Percentiles rank a stretch among this genome's conserved stretches.
These are phyloP conservation scores for Melospiza melodia DNA, from an alignment of 2,113 vertebrate species.

Conservation along the genomic window DNA sequence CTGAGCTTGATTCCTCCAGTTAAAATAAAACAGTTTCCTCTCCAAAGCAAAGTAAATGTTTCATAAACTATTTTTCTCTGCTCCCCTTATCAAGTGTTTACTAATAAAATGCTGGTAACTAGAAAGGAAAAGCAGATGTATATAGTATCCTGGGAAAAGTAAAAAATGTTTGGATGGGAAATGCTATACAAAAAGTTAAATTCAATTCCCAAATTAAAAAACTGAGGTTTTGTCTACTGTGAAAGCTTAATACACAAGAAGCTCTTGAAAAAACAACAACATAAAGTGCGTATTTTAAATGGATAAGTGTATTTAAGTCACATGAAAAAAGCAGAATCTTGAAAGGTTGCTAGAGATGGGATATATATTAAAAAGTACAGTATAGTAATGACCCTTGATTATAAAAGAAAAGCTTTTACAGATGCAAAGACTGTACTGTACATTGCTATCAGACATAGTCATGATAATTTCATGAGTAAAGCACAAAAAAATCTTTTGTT, in stretches of 20 bases:
- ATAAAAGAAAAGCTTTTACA: background rate
- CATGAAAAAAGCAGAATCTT: background rate
- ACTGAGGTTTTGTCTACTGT: background rate
- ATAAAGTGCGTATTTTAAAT: background rate
- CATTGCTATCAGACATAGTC: background rate
- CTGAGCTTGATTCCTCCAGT: background rate
- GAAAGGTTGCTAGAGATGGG: background rate
- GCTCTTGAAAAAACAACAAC: background rate
- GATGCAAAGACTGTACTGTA: background rate
- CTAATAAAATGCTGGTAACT: background rate
- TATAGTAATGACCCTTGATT: background rate
- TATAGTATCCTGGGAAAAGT: background rate
- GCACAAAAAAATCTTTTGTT: background rate
- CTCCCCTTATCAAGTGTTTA: accelerated
- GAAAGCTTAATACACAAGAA: background rate
- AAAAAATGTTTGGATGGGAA: background rate
- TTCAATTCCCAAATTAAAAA: background rate
- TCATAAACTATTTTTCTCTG: background rate
- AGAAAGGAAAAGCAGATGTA: background rate
- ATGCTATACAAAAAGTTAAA: background rate
- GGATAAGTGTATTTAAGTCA: background rate
- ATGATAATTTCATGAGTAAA: background rate
- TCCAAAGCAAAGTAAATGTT: background rate
- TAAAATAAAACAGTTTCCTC: background rate
- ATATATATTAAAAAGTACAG: background rate